Percentiles rank a stretch among this genome's conserved stretches.
phyloP scores from a whole-genome alignment of 2,797 vertebrate genomes.

The Aeoliscus strigatus region DNA sequence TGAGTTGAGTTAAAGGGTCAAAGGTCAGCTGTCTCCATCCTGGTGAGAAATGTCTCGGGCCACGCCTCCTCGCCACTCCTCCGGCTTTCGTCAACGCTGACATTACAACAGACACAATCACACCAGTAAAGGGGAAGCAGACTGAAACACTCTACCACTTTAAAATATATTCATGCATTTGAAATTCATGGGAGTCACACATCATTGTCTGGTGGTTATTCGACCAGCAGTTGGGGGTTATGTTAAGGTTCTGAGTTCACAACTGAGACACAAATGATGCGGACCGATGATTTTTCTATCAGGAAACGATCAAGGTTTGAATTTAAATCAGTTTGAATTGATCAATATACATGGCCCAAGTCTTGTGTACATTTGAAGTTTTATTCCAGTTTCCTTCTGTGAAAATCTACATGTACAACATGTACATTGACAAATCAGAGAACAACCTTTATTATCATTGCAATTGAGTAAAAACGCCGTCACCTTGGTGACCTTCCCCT shows the following conservation, averaged over 20 bases:
- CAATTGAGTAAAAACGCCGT: no score
- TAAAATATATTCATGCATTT: constrained; percentile 23
- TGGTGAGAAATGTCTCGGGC: constrained; percentile 24
- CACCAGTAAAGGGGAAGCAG: constrained; percentile 11
- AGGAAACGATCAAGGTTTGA: neutral
- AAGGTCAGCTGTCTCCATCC: constrained; percentile 15
- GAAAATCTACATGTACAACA: neutral
- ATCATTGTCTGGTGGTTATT: constrained; percentile 36
- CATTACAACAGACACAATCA: neutral
- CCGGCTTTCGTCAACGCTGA: constrained; percentile 5
- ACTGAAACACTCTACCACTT: constrained; percentile 15
- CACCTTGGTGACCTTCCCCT: no score
- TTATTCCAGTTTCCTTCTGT: neutral
- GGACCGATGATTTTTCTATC: neutral
- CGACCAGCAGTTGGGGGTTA: neutral
- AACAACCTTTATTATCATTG: no score
- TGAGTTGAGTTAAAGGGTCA: constrained; percentile 31
- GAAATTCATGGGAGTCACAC: constrained; percentile 35
- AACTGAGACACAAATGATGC: constrained; percentile 25
- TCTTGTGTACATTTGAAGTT: neutral
- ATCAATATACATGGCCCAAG: neutral
- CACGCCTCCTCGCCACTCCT: constrained; percentile 17
- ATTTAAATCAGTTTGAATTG: neutral
- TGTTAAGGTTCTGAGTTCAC: constrained; percentile 4
- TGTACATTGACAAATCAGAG: no score